Evolutionary conservation across 35 echinoderm and acorn worm genomes (phyloP).

Genomic region (Apostichopus californicus): DNA sequence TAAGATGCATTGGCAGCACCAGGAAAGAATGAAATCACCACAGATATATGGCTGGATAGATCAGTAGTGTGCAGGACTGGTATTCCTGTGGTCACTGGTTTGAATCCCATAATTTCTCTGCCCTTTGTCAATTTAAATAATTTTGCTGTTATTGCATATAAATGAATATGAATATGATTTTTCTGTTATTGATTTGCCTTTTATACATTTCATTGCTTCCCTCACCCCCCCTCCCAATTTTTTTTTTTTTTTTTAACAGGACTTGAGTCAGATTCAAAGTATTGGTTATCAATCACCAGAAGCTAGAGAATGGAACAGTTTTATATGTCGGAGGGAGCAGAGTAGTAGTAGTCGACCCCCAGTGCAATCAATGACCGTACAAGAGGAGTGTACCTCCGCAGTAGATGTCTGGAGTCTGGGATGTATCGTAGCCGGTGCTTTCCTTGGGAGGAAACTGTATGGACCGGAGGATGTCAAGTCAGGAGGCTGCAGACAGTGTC

Average conservation of each 20-base stretch:
- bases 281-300: constrained; percentile 93
- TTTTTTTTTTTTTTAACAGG: constrained; percentile 26
- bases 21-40: too few relatives aligned
- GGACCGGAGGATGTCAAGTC: constrained; percentile 78
- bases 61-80: too few relatives aligned
- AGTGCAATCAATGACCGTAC: constrained; percentile 45
- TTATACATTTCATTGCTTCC: background rate
- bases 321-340: constrained; percentile 62
- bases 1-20: too few relatives aligned
- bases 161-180: too few relatives aligned
- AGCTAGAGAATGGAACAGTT: constrained; percentile 78
- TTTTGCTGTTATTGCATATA: too few relatives aligned
- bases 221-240: too few relatives aligned
- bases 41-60: too few relatives aligned
- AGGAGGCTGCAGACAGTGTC: constrained; percentile 79
- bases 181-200: background rate
- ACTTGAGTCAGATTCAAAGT: constrained; percentile 93
- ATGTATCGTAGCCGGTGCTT: constrained; percentile 71
- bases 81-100: too few relatives aligned
- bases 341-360: constrained; percentile 30
- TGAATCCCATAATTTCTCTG: too few relatives aligned
- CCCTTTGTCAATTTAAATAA: too few relatives aligned
- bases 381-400: constrained; percentile 76
- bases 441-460: constrained; percentile 79
- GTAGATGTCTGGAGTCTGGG: constrained; percentile 89